Conservation (phyloP, 2,113 vertebrate species). For the Cercocebus atys region DNA sequence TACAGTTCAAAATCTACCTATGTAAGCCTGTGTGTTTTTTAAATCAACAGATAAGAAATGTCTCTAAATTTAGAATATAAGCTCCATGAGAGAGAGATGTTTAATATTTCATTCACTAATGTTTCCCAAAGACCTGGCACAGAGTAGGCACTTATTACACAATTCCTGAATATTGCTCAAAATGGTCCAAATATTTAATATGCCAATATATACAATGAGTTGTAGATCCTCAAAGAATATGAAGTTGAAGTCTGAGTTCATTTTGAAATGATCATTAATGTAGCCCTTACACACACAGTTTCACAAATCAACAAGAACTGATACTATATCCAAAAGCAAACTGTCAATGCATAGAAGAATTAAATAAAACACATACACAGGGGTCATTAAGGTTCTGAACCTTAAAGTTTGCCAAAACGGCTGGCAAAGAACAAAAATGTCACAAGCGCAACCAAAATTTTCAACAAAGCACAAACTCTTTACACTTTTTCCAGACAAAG, state of each 20-base stretch:
- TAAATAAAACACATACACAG: neutral
- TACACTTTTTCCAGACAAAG: neutral
- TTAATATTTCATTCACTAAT: constrained; percentile 43
- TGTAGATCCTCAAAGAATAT: neutral
- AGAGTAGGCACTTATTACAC: neutral
- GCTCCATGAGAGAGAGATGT: constrained; percentile 8
- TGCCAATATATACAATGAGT: neutral
- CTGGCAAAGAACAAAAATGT: constrained; percentile 32
- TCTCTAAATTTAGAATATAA: constrained; percentile 54
- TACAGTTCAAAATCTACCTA: constrained; percentile 43
- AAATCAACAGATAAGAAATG: neutral
- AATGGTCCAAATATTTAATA: constrained; percentile 1
- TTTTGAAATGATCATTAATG: neutral
- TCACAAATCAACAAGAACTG: neutral
- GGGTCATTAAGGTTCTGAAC: constrained; percentile 37
- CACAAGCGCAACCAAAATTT: constrained; percentile 48
- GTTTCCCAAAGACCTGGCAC: constrained; percentile 30
- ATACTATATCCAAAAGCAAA: constrained; percentile 38
- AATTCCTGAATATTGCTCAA: neutral
- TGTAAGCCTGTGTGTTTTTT: neutral
- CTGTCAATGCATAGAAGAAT: neutral
- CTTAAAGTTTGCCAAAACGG: constrained; percentile 10
- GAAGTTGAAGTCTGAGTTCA: neutral
- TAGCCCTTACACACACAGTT: neutral
- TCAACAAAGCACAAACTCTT: constrained; percentile 24